phyloP scores from a whole-genome alignment of 2,113 vertebrate species.

The Gallinago media region DNA sequence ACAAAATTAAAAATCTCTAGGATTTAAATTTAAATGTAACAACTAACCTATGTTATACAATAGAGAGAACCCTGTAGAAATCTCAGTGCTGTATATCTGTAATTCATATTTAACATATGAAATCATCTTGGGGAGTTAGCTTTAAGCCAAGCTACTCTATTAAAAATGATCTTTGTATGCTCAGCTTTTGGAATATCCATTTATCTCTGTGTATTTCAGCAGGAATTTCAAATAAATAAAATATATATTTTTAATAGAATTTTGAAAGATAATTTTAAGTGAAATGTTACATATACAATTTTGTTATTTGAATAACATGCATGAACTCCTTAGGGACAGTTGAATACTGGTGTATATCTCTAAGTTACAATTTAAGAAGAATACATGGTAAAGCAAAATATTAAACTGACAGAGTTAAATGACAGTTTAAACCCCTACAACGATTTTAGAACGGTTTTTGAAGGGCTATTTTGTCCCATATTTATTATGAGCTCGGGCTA shows the following conservation, averaged over 20 bases:
- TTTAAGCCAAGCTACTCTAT: background rate
- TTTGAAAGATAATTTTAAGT: background rate
- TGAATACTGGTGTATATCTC: background rate
- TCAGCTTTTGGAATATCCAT: background rate
- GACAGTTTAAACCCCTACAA: background rate
- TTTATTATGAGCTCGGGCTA: background rate
- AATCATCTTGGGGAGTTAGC: background rate
- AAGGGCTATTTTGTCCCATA: background rate
- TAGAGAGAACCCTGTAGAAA: background rate
- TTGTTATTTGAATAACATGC: accelerated
- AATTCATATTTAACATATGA: background rate
- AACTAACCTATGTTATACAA: background rate
- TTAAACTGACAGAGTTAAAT: background rate
- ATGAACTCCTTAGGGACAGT: background rate
- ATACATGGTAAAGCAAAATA: background rate
- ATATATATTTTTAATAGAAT: background rate
- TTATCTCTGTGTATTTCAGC: background rate
- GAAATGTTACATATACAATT: background rate
- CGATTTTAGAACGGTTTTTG: background rate
- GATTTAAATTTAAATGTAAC: background rate
- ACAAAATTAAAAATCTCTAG: background rate
- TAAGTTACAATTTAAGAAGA: background rate
- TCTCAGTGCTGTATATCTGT: background rate
- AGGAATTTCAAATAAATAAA: background rate
- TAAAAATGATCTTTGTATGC: background rate